Evolutionary conservation across 2,113 vertebrate species (phyloP).

Genomic region (Danio rerio): GRCz12tu NC_133184.1:31036501-31037000

Average conservation of each 20-base stretch:
- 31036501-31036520: too few relatives aligned
- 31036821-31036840: too few relatives aligned
- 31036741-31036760: conserved; percentile 22
- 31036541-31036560: too few relatives aligned
- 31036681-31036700: background rate
- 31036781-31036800: background rate
- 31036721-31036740: conserved; percentile 59
- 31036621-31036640: too few relatives aligned
- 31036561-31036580: too few relatives aligned
- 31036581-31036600: too few relatives aligned
- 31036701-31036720: conserved; percentile 30
- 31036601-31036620: too few relatives aligned
- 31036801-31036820: background rate
- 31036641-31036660: too few relatives aligned
- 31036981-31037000: background rate
- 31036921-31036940: background rate
- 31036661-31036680: background rate
- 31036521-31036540: too few relatives aligned
- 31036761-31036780: background rate
- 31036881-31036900: background rate
- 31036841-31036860: too few relatives aligned
- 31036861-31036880: too few relatives aligned
- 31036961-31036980: background rate
- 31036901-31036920: background rate
- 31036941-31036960: background rate